Conservation (phyloP, 2,113 vertebrate species). For the Phrynosoma blainvillii region DNA sequence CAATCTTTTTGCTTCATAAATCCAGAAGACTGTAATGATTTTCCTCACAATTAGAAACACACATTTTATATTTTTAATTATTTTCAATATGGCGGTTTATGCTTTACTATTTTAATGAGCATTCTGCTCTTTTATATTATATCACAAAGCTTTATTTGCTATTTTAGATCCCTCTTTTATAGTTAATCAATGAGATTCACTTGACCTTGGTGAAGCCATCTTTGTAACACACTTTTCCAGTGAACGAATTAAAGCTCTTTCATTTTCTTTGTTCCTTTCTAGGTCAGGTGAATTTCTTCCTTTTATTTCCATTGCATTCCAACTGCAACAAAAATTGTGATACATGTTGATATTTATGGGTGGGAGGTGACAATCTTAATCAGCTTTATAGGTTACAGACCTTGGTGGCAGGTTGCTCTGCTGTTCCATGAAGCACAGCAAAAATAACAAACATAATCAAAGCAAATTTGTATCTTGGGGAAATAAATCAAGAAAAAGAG, state of each 20-base stretch:
- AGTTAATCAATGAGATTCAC: not conserved
- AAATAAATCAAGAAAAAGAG: not conserved
- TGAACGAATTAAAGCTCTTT: not conserved
- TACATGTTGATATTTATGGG: not conserved
- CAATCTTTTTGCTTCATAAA: not conserved
- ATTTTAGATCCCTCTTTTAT: not conserved
- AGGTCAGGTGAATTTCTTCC: not conserved
- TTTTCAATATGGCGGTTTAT: not conserved
- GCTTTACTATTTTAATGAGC: not conserved
- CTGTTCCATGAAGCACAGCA: constrained; percentile 11
- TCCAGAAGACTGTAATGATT: not conserved
- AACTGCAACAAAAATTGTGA: constrained; percentile 12
- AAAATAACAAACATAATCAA: not conserved
- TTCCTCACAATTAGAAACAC: not conserved
- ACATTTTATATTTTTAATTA: not conserved
- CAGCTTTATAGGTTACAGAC: not conserved
- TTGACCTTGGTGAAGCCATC: not conserved
- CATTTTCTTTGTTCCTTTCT: constrained; percentile 1
- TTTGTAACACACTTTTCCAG: not conserved
- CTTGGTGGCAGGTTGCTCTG: not conserved
- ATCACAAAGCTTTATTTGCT: rapidly evolving
- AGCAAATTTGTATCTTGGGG: not conserved
- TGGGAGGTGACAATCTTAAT: not conserved
- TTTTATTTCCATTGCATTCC: not conserved
- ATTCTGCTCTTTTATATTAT: not conserved